Percentiles rank a stretch among this genome's conserved stretches.
Conservation (phyloP, 2,888 invertebrate species). For the Caenorhabditis sp. region DNA sequence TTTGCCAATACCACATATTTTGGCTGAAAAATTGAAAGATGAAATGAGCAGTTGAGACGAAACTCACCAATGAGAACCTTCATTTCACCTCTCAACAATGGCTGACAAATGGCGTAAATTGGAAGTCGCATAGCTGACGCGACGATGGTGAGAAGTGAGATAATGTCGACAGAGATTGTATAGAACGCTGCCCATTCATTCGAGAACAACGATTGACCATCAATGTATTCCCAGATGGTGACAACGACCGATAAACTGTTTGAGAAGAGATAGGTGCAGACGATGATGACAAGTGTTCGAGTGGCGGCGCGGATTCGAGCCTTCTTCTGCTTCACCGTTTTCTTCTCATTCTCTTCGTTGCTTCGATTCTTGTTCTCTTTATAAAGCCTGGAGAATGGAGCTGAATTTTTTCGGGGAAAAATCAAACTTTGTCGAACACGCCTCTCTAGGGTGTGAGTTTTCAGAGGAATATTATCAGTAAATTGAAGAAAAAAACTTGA, state of each 20-base stretch:
- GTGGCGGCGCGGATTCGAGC: slow-evolving; percentile 56
- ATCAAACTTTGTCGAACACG: background rate
- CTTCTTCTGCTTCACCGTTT: slow-evolving; percentile 54
- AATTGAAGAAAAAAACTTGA: too few species aligned
- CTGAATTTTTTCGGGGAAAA: background rate
- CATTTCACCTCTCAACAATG: slow-evolving; percentile 51
- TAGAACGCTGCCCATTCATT: slow-evolving; percentile 36
- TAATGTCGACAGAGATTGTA: slow-evolving; percentile 52
- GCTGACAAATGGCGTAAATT: slow-evolving; percentile 55
- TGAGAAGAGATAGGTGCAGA: slow-evolving; percentile 55
- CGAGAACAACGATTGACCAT: slow-evolving; percentile 6
- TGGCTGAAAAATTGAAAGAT: slow-evolving; percentile 7
- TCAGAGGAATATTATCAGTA: too few species aligned
- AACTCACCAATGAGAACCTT: slow-evolving; percentile 40
- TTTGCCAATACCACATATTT: slow-evolving; percentile 14
- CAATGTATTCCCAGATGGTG: slow-evolving; percentile 53
- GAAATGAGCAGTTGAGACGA: background rate
- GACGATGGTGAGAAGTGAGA: slow-evolving; percentile 52
- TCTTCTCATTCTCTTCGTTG: slow-evolving; percentile 36
- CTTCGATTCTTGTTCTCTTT: slow-evolving; percentile 21
- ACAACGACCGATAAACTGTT: slow-evolving; percentile 49
- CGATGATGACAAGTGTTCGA: slow-evolving; percentile 54
- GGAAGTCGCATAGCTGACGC: slow-evolving; percentile 55
- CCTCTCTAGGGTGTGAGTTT: too few species aligned
- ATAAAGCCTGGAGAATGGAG: slow-evolving; percentile 20